phyloP scores from a whole-genome alignment of 2,797 vertebrate genomes.

The Rallus crepitans region DNA sequence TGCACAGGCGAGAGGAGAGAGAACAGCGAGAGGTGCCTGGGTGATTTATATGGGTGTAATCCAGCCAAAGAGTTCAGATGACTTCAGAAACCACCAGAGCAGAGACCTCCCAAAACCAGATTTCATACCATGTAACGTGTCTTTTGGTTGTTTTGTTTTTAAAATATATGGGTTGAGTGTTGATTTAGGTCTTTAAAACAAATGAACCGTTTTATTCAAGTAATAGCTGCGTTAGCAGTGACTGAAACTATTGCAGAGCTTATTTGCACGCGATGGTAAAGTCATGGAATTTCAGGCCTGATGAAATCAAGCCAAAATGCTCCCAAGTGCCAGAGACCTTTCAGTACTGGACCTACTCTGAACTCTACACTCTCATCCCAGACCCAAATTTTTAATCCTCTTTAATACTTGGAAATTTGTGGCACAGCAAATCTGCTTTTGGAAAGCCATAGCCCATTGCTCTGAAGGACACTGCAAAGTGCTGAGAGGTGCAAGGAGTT shows the following conservation, averaged over 20 bases:
- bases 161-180: constrained; percentile 24
- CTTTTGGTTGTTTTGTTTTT: constrained; percentile 15
- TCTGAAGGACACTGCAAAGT: background rate
- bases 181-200: constrained; percentile 55
- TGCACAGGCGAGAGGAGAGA: background rate
- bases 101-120: background rate
- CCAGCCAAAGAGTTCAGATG: background rate
- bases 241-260: background rate
- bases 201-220: constrained; percentile 55
- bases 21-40: background rate
- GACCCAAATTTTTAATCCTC: constrained; percentile 2
- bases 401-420: background rate
- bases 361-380: background rate
- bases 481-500: background rate
- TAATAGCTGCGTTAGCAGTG: constrained; percentile 11
- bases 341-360: constrained; percentile 11
- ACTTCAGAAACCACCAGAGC: background rate
- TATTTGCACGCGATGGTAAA: constrained; percentile 18
- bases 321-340: constrained; percentile 14
- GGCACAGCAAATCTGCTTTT: background rate
- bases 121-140: background rate
- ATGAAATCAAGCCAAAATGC: constrained; percentile 14
- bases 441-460: background rate
- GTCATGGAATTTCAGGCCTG: constrained; percentile 21
- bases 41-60: background rate